A percentile compares a stretch with the other conserved stretches of the same genome.
Conservation (phyloP, 2,113 vertebrate species). For the Irena cyanogastra region DNA sequence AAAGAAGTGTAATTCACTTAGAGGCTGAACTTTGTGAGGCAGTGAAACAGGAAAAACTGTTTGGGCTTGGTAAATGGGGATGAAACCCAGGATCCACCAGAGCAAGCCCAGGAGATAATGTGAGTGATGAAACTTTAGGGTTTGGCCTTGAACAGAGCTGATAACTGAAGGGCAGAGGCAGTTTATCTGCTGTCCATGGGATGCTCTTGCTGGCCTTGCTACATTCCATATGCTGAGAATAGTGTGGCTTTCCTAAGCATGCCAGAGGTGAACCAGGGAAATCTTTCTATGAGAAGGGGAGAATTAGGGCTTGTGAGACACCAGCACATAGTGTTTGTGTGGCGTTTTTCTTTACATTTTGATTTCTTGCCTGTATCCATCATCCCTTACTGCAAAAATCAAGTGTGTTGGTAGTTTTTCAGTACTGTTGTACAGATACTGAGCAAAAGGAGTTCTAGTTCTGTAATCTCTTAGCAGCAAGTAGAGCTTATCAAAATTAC, state of each 20-base stretch:
- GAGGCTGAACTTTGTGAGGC: background rate
- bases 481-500: background rate
- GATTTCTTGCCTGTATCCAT: background rate
- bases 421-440: background rate
- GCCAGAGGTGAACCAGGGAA: background rate
- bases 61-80: background rate
- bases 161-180: background rate
- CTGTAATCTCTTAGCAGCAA: background rate
- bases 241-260: background rate
- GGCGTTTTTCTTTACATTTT: background rate
- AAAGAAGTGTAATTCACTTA: background rate
- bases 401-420: background rate
- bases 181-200: background rate
- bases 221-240: background rate
- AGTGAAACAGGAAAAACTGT: background rate
- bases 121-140: background rate
- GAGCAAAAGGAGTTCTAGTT: background rate
- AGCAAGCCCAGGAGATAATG: background rate
- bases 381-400: background rate
- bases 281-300: background rate
- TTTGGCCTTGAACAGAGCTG: background rate
- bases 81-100: background rate
- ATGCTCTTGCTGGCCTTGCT: background rate
- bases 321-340: background rate
- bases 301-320: background rate